Evolutionary conservation across 2,113 vertebrate species (phyloP), one percentile per base, ranked within the genome.

Genomic region (Probosciger aterrimus): DNA sequence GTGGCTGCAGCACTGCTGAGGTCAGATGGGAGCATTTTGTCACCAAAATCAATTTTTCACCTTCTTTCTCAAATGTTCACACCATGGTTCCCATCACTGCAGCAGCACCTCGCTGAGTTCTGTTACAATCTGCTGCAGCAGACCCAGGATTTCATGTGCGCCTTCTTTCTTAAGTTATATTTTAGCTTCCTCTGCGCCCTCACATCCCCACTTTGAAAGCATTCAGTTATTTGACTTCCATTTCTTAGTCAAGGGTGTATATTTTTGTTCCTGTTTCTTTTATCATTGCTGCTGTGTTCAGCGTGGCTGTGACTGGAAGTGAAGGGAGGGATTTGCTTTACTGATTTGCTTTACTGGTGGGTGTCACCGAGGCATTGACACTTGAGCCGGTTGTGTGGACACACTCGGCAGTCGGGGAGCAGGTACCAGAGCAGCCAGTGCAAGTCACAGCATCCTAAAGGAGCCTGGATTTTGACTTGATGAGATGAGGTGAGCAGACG

Each of bases 181-280:
- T 55, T 74, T 52, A 49, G 11, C 68, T 68, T 73, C 86, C 16
- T 43, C 63, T 64, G 33, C 63, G 39, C 35, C 50, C 52, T 85
- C 41, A 35, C 0, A 0, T 63, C 28, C 46, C n/a, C 23, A 4
- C 3, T 52, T 10, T 46, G 76, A 62, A 44, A 41, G 24, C 0
- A 1, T 65, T 77, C 76, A 7, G 4, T 65, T 62, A 14, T 52
- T 24, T 88, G 19, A 43, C 35, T 55, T 50, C 53, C 30, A 18
- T 13, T n/a, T 17, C 46, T 39, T 60, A 18, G 22, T 65, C 41
- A 3, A 0, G 7, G 12, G 35, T 67, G 75, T 20, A 4, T 39
- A 2, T 60, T 83, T 77, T 71, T 2, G 0, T 82, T 88, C 33
- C 52, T 8, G 2, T 41, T 86, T 41, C 8, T 76, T 30, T 59